phyloP scores from a whole-genome alignment of 2,888 invertebrate species.

The Caenorhabditis auriculariae region DNA sequence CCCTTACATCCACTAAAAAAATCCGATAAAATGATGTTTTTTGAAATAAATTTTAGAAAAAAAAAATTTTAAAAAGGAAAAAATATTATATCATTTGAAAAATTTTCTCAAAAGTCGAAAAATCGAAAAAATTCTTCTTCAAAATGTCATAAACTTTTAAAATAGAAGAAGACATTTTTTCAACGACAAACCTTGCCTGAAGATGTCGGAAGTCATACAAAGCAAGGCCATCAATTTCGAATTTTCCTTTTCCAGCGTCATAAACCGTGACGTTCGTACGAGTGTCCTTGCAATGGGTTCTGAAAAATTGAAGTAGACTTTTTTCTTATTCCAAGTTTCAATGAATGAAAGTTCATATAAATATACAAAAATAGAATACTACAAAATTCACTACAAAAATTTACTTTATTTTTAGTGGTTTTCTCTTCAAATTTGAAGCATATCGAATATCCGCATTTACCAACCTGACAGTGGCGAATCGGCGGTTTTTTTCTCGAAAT shows the following conservation, averaged over 20 bases:
- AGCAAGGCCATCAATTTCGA: conserved; percentile 48
- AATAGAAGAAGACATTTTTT: background rate
- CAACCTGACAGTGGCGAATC: conserved; percentile 28
- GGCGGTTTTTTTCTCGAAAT: conserved; percentile 35
- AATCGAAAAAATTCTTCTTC: too few species aligned
- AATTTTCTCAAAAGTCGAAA: too few species aligned
- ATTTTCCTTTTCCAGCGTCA: conserved; percentile 56
- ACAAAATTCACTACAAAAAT: too few species aligned
- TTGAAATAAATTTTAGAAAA: too few species aligned
- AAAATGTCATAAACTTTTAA: too few species aligned
- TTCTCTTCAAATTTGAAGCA: background rate
- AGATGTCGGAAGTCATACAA: conserved; percentile 49
- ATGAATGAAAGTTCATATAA: background rate
- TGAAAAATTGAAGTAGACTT: conserved; percentile 8
- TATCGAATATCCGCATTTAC: background rate
- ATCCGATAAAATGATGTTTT: too few species aligned
- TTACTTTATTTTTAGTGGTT: background rate
- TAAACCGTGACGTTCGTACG: conserved; percentile 41
- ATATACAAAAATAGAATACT: conserved; percentile 1
- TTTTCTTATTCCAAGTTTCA: background rate
- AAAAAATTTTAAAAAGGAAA: too few species aligned
- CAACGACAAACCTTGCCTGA: conserved; percentile 43
- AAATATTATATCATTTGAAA: too few species aligned
- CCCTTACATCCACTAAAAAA: too few species aligned
- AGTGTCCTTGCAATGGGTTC: conserved; percentile 51